Evolutionary conservation across 2,888 invertebrate species (phyloP), one percentile per base, ranked within the genome.

Genomic region (Caradrina clavipalpis): DNA sequence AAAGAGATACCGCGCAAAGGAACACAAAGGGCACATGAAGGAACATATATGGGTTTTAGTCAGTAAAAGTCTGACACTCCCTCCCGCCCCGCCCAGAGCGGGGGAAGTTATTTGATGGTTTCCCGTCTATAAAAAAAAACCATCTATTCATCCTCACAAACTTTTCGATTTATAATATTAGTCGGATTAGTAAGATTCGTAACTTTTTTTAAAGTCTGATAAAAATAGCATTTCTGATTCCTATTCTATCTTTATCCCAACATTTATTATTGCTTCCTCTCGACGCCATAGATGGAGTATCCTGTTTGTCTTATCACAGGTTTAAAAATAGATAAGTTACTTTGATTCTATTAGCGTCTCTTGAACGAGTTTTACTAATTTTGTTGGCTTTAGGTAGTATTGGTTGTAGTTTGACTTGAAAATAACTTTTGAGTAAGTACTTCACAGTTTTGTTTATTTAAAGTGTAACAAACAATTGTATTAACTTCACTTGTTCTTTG

Each of bases 401-500:
- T 39, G 3, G 45, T 45, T 5, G 39, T 2, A 35, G 35, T 35
- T 35, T 7, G 8, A 35, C 8, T 35, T 35, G 8, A 8, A 35
- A 35, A 62, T 35, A 47, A 58, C 19, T 45, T 55, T n/a, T 35
- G n/a, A 35, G 17, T 8, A 35, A 70, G 26, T 26, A 17, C 21
- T 68, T 69, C 39, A 42, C 42, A 57, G 42, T 45, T 51, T 17
- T 17, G 13, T 22, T 56, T 17, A 42, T 22, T 49, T 54, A 0
- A 42, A 42, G 22, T 17, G 17, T 42, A 26, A 26, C 26, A 26
- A 42, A 74, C 13, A 57, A 57, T 67, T 72, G 8, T 74, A 53
- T 53, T 31, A 66, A 39, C 51, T 53, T 66, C n/a, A n/a, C n/a
- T n/a, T n/a, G n/a, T n/a, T n/a, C n/a, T n/a, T n/a, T n/a, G n/a